A percentile compares a stretch with the other conserved stretches of the same genome.
These are phyloP conservation scores for Echiichthys vipera DNA, from an alignment of 2,797 vertebrate genomes.

Conservation along the genomic window DNA sequence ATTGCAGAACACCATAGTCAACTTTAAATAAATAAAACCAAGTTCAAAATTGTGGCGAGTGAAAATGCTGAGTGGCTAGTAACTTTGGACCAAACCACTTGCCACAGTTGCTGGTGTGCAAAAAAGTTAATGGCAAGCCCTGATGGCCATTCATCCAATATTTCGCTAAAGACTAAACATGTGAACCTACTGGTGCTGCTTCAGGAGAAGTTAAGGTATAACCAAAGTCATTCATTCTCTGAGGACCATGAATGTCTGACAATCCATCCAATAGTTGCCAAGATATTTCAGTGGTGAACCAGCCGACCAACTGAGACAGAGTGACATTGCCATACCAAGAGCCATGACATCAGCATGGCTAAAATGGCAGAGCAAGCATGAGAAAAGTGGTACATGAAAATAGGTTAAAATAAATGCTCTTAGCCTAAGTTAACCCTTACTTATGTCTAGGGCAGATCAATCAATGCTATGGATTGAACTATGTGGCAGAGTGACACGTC, in stretches of 20 bases:
- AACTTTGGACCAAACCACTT: too few species aligned
- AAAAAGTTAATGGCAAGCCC: too few species aligned
- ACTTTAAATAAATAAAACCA: too few species aligned
- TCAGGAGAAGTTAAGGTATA: background rate
- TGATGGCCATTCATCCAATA: background rate
- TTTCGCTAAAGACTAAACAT: background rate
- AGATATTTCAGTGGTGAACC: background rate
- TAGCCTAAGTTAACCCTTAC: conserved; percentile 16
- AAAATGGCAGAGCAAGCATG: background rate
- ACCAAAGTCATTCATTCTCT: background rate
- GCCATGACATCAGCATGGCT: background rate
- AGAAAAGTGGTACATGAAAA: background rate
- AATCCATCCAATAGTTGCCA: background rate
- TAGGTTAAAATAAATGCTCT: conserved; percentile 7
- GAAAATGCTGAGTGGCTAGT: too few species aligned
- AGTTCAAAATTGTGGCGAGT: too few species aligned
- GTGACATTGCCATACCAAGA: background rate
- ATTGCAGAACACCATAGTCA: too few species aligned
- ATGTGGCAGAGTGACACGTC: conserved; percentile 5
- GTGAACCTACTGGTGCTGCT: background rate
- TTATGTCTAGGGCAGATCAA: conserved; percentile 9
- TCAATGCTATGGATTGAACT: conserved; percentile 14
- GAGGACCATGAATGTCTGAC: background rate
- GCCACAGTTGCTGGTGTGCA: too few species aligned
- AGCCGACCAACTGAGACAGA: background rate